Conservation (phyloP, 2,888 invertebrate species). For the Bugula neritina region DNA sequence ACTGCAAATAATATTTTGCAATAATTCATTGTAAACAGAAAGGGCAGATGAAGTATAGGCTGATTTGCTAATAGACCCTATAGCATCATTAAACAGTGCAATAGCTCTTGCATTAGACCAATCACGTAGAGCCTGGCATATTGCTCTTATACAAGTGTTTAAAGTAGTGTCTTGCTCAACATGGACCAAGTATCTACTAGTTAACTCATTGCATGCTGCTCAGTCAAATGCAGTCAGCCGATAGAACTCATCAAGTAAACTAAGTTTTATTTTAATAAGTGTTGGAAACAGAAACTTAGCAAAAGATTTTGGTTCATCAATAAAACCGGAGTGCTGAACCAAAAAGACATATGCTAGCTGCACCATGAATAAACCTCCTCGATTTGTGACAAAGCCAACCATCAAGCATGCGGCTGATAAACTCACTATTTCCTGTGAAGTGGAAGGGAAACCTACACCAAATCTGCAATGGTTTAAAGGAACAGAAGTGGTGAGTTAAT, state of each 20-base stretch:
- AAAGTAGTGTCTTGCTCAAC: too few species aligned
- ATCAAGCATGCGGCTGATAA: constrained; percentile 6
- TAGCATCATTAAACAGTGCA: background rate
- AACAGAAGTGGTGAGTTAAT: constrained; percentile 5
- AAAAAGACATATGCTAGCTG: too few species aligned
- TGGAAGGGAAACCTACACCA: constrained; percentile 11
- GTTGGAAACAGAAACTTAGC: too few species aligned
- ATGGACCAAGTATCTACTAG: too few species aligned
- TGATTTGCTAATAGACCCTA: background rate
- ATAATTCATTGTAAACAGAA: background rate
- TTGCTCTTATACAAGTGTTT: too few species aligned
- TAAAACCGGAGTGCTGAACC: too few species aligned
- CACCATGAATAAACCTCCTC: constrained; percentile 20
- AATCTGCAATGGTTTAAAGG: constrained; percentile 25
- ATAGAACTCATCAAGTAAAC: too few species aligned
- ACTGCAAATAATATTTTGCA: background rate
- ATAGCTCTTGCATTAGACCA: background rate
- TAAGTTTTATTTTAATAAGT: too few species aligned
- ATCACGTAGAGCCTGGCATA: too few species aligned
- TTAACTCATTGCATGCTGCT: too few species aligned
- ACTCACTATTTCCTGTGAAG: constrained; percentile 21
- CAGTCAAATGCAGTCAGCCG: too few species aligned
- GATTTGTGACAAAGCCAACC: constrained; percentile 18
- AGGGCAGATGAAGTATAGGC: background rate
- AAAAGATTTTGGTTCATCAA: too few species aligned